Evolutionary conservation across 1,140 invertebrate species (phyloP).

Genomic region (Scaptomyza pallida): DNA sequence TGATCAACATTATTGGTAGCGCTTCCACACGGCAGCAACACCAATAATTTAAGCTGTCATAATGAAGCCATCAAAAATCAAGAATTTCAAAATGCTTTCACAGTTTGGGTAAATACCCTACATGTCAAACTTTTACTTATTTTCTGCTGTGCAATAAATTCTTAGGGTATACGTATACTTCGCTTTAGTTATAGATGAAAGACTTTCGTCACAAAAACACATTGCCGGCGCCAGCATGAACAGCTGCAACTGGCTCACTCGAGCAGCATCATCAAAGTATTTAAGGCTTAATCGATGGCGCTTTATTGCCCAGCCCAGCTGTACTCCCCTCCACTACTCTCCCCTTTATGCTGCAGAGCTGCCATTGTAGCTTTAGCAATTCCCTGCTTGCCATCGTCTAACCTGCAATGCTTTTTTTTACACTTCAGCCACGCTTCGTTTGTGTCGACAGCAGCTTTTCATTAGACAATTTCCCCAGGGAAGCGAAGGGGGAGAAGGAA

Average conservation of each 20-base stretch:
- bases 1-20: conserved; percentile 30
- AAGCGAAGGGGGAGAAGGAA: not conserved
- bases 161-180: conserved; percentile 6
- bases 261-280: conserved; percentile 46
- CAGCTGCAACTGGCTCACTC: not conserved
- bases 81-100: not conserved
- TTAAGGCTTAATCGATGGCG: conserved; percentile 80
- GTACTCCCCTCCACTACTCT: not conserved
- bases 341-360: not conserved
- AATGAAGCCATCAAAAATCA: conserved; percentile 47
- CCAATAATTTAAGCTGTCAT: conserved; percentile 56
- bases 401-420: conserved; percentile 65
- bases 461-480: conserved; percentile 75
- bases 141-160: not conserved
- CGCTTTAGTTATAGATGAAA: conserved; percentile 44
- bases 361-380: conserved; percentile 42
- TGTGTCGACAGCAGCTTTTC: conserved; percentile 80
- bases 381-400: conserved; percentile 36
- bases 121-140: not conserved
- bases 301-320: conserved; percentile 46
- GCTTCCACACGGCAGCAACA: conserved; percentile 24
- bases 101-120: conserved; percentile 7
- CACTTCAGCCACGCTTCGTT: conserved; percentile 73
- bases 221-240: conserved; percentile 22
- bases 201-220: conserved; percentile 46